phyloP scores from a whole-genome alignment of 2,888 invertebrate genomes.

The Idaea aversata region DNA sequence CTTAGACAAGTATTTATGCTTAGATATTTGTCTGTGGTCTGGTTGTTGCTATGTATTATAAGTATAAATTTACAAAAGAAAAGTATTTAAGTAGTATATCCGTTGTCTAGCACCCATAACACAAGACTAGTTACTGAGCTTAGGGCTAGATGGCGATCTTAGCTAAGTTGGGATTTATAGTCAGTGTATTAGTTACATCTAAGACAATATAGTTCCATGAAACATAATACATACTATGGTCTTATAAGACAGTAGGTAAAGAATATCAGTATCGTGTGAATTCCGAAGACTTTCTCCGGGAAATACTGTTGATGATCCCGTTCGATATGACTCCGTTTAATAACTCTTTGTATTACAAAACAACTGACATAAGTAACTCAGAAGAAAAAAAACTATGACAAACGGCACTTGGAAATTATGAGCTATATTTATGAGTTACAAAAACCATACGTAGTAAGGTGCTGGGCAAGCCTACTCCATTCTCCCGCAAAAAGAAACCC shows the following conservation, averaged over 20 bases:
- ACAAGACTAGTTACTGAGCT: too few relatives aligned
- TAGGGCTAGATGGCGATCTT: too few relatives aligned
- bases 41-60: too few relatives aligned
- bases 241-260: slow-evolving; percentile 19
- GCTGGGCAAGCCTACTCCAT: too few relatives aligned
- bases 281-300: slow-evolving; percentile 44
- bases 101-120: too few relatives aligned
- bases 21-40: too few relatives aligned
- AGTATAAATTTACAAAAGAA: too few relatives aligned
- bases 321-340: slow-evolving; percentile 34
- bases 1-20: too few relatives aligned
- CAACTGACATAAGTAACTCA: not conserved
- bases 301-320: slow-evolving; percentile 39
- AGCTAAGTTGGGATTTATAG: too few relatives aligned
- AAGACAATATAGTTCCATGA: not conserved
- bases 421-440: not conserved
- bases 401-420: not conserved
- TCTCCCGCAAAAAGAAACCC: too few relatives aligned
- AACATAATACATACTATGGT: slow-evolving; percentile 9
- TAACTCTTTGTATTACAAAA: slow-evolving; percentile 39
- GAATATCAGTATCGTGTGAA: slow-evolving; percentile 34
- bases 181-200: not conserved
- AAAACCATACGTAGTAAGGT: too few relatives aligned
- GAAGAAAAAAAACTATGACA: not conserved
- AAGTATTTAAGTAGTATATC: too few relatives aligned